Evolutionary conservation across 2,888 invertebrate species (phyloP).

Genomic region (Nymphalis c-album): DNA sequence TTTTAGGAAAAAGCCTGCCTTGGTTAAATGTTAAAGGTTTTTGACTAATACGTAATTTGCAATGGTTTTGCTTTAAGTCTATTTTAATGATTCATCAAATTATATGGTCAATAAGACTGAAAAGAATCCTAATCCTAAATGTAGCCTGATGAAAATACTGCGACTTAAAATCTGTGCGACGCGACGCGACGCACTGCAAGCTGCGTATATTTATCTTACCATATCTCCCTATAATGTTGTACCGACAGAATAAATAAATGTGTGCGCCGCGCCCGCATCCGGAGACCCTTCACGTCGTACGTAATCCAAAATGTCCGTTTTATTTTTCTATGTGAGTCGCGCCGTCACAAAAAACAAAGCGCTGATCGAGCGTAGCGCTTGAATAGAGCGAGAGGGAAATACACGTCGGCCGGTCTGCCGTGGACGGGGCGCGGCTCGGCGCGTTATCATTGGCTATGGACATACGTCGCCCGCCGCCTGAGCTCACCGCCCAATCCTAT

Average conservation of each 20-base stretch:
- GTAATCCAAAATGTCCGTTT: conserved; percentile 80
- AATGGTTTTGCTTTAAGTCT: no score
- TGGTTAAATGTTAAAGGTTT: no score
- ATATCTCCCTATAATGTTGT: conserved; percentile 69
- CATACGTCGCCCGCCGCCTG: conserved; percentile 68
- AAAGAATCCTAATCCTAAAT: conserved; percentile 46
- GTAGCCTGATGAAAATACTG: conserved; percentile 52
- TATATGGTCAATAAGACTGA: background rate
- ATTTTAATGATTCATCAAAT: background rate
- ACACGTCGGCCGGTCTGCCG: conserved; percentile 49
- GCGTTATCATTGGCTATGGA: conserved; percentile 59
- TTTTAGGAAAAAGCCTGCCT: no score
- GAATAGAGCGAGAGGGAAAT: conserved; percentile 60
- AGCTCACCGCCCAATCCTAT: conserved; percentile 57
- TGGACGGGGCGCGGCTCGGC: conserved; percentile 67
- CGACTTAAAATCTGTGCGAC: conserved; percentile 35
- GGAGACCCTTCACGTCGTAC: conserved; percentile 69
- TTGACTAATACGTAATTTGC: no score
- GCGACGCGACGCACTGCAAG: conserved; percentile 52
- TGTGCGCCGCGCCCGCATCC: conserved; percentile 67
- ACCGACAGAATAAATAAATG: conserved; percentile 73
- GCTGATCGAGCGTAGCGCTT: conserved; percentile 61
- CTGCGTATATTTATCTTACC: conserved; percentile 74
- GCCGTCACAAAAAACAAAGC: conserved; percentile 68
- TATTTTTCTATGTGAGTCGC: conserved; percentile 75